Conservation (phyloP, 2,888 invertebrate genomes). For the Zelleria hepariella region DNA sequence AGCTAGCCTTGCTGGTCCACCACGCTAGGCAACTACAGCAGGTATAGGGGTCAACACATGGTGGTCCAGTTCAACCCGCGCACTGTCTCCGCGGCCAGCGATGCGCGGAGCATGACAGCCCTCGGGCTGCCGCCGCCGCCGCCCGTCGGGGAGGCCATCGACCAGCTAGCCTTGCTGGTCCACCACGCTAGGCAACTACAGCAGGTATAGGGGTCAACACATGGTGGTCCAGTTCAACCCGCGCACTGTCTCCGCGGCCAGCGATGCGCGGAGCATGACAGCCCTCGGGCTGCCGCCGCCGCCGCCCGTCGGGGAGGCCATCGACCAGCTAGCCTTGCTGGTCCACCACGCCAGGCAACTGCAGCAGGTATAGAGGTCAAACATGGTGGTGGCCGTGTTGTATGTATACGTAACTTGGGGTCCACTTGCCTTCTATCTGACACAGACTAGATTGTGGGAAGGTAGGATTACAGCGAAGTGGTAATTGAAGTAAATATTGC, state of each 20-base stretch:
- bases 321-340: constrained; percentile 82
- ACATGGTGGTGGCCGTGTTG: no score
- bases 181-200: constrained; percentile 89
- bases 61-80: constrained; percentile 93
- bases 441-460: no score
- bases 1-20: constrained; percentile 83
- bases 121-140: constrained; percentile 84
- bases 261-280: constrained; percentile 90
- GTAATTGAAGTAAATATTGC: no score
- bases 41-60: constrained; percentile 77
- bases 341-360: constrained; percentile 88
- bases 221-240: constrained; percentile 95
- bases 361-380: constrained; percentile 80
- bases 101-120: constrained; percentile 89
- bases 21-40: constrained; percentile 93
- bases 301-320: constrained; percentile 78
- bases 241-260: constrained; percentile 83
- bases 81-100: constrained; percentile 85
- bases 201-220: constrained; percentile 77
- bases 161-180: constrained; percentile 83
- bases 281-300: constrained; percentile 86
- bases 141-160: constrained; percentile 79
- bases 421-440: no score
- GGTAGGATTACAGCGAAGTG: no score
- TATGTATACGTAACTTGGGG: no score